Conservation (phyloP, 1,140 invertebrate genomes). For the Drosophila seguyi region DNA sequence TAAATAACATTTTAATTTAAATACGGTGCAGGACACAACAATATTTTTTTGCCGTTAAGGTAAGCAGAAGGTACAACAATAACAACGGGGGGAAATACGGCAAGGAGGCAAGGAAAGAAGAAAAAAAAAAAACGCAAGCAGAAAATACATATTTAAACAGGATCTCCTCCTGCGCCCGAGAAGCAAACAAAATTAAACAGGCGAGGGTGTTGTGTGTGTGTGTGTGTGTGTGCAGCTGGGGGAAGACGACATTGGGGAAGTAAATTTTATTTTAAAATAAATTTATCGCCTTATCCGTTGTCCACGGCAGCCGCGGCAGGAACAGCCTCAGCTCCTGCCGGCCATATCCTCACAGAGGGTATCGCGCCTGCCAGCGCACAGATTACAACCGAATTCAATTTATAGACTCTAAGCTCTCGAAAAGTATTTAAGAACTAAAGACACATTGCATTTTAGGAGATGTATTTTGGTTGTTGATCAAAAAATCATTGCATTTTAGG, state of each 20-base stretch:
- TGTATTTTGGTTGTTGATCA: background rate
- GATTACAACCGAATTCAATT: slow-evolving; percentile 6
- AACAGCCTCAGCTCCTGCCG: slow-evolving; percentile 8
- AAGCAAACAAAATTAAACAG: slow-evolving; percentile 83
- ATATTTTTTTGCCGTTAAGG: slow-evolving; percentile 81
- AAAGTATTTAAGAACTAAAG: background rate
- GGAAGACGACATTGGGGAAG: slow-evolving; percentile 65
- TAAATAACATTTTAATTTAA: slow-evolving; percentile 84
- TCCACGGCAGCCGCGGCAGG: slow-evolving; percentile 68
- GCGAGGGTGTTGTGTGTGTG: slow-evolving; percentile 13
- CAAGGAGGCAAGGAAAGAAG: too few species aligned
- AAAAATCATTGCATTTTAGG: too few species aligned
- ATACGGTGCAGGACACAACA: slow-evolving; percentile 77
- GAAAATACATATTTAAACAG: slow-evolving; percentile 81
- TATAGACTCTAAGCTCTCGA: slow-evolving; percentile 4
- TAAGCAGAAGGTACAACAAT: slow-evolving; percentile 72
- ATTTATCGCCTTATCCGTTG: slow-evolving; percentile 83
- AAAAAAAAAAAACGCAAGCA: slow-evolving; percentile 17
- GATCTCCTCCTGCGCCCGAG: slow-evolving; percentile 42
- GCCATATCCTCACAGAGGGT: slow-evolving; percentile 14
- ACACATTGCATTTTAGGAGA: background rate
- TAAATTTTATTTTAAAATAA: slow-evolving; percentile 84
- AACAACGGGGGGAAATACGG: slow-evolving; percentile 39
- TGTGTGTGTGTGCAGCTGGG: slow-evolving; percentile 4
- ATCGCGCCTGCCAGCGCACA: background rate